Percentiles rank a stretch among this genome's conserved stretches.
Evolutionary conservation across 1,140 invertebrate species (phyloP).

Genomic region (Heliothis subflexa): DNA sequence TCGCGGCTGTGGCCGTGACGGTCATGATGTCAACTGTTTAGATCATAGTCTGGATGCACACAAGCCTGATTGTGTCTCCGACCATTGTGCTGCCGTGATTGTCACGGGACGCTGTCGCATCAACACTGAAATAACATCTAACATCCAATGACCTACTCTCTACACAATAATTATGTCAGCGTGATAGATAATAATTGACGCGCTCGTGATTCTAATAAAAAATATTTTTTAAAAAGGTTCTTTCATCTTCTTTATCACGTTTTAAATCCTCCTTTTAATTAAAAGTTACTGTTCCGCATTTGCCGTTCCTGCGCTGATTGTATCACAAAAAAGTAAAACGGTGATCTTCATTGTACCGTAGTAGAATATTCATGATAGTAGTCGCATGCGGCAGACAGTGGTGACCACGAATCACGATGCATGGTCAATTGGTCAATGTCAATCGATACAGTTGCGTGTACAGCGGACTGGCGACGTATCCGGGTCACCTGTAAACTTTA

Average conservation of each 20-base stretch:
- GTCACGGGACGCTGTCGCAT: background rate
- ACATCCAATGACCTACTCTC: conserved; percentile 8
- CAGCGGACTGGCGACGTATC: conserved; percentile 11
- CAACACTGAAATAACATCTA: background rate
- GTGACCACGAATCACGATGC: conserved; percentile 50
- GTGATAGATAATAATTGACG: background rate
- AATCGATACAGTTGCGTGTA: conserved; percentile 52
- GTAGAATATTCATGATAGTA: conserved; percentile 51
- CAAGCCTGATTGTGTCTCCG: conserved; percentile 10
- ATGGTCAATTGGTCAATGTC: conserved; percentile 62
- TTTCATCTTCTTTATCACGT: background rate
- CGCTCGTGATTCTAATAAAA: background rate
- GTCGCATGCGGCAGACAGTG: conserved; percentile 47
- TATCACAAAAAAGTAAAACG: conserved; percentile 24
- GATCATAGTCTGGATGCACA: conserved; percentile 20
- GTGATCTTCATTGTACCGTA: conserved; percentile 29
- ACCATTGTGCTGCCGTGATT: conserved; percentile 13
- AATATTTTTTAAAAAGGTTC: background rate
- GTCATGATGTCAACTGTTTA: conserved; percentile 26
- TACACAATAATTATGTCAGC: background rate
- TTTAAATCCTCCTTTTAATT: conserved; percentile 3
- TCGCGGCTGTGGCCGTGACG: conserved; percentile 18
- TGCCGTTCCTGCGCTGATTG: conserved; percentile 2
- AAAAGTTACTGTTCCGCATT: background rate
- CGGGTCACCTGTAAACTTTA: conserved; percentile 39